A percentile compares a stretch with the other conserved stretches of the same genome.
These are phyloP conservation scores for Drosophila tsacasi DNA, from an alignment of 1,140 invertebrate genomes.

Conservation along the genomic window DNA sequence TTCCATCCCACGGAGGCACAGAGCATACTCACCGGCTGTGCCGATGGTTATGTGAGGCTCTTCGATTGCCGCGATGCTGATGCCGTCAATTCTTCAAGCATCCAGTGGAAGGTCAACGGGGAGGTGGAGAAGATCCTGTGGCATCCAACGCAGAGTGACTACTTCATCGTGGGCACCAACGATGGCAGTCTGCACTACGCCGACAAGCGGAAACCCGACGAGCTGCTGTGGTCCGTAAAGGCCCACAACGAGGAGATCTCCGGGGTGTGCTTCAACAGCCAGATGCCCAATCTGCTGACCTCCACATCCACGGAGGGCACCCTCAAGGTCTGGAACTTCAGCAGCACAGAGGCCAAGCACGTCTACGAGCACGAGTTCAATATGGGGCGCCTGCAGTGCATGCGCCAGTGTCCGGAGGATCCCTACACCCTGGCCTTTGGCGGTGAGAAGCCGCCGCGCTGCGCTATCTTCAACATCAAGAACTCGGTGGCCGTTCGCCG, in stretches of 20 bases:
- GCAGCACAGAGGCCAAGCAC: slow-evolving; percentile 73
- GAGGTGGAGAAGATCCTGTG: slow-evolving; percentile 96
- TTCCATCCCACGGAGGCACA: slow-evolving; percentile 95
- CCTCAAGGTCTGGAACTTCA: slow-evolving; percentile 84
- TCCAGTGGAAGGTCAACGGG: slow-evolving; percentile 90
- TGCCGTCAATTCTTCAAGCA: slow-evolving; percentile 85
- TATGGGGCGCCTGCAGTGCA: slow-evolving; percentile 91
- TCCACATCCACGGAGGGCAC: slow-evolving; percentile 78
- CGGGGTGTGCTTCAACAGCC: slow-evolving; percentile 86
- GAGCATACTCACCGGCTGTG: slow-evolving; percentile 91
- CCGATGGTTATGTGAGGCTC: slow-evolving; percentile 89
- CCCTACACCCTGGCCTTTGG: slow-evolving; percentile 92
- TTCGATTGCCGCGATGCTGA: slow-evolving; percentile 92
- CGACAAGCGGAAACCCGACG: slow-evolving; percentile 89
- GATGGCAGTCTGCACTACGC: slow-evolving; percentile 92
- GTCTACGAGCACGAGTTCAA: slow-evolving; percentile 88
- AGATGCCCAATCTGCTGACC: slow-evolving; percentile 72
- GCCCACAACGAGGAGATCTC: slow-evolving; percentile 94
- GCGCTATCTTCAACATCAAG: slow-evolving; percentile 91
- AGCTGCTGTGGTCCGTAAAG: slow-evolving; percentile 91
- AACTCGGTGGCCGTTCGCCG: slow-evolving; percentile 87
- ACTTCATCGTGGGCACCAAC: slow-evolving; percentile 90
- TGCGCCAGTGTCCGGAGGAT: slow-evolving; percentile 91
- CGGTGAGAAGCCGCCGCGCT: slow-evolving; percentile 93
- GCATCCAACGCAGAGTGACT: slow-evolving; percentile 87